Conservation (phyloP, 2,888 invertebrate genomes). For the Apamea monoglypha region DNA sequence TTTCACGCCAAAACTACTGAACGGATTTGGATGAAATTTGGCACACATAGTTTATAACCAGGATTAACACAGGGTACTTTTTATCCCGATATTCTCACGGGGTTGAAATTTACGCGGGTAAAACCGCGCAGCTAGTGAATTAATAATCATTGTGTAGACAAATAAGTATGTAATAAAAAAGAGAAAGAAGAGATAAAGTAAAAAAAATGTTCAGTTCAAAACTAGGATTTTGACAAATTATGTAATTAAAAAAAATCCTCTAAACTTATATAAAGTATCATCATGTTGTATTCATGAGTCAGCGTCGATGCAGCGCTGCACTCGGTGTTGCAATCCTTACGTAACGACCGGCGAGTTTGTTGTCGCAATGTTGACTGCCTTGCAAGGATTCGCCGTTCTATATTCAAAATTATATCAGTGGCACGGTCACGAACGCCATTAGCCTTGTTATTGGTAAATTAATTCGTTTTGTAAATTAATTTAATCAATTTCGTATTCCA, state of each 20-base stretch:
- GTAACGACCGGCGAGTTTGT: constrained; percentile 66
- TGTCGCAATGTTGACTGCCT: constrained; percentile 73
- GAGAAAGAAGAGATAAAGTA: no score
- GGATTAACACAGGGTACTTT: no score
- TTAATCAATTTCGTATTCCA: neutral
- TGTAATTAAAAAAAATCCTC: neutral
- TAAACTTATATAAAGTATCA: constrained; percentile 37
- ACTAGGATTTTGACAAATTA: neutral
- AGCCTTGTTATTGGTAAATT: constrained; percentile 38
- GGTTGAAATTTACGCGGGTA: no score
- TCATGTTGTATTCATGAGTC: constrained; percentile 45
- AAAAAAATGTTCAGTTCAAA: neutral
- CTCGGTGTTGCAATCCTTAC: constrained; percentile 67
- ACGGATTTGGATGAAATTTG: no score
- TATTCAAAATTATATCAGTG: constrained; percentile 62
- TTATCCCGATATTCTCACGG: no score
- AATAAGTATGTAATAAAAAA: constrained; percentile 26
- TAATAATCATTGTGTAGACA: neutral
- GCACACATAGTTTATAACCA: no score
- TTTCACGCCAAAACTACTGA: no score
- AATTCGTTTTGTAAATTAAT: constrained; percentile 8
- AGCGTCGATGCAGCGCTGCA: constrained; percentile 54
- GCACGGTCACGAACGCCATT: constrained; percentile 66
- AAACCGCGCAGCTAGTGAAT: neutral
- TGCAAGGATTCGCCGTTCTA: constrained; percentile 73